These are phyloP conservation scores for Pampus argenteus DNA, from an alignment of 2,797 vertebrate species.

Conservation along the genomic window DNA sequence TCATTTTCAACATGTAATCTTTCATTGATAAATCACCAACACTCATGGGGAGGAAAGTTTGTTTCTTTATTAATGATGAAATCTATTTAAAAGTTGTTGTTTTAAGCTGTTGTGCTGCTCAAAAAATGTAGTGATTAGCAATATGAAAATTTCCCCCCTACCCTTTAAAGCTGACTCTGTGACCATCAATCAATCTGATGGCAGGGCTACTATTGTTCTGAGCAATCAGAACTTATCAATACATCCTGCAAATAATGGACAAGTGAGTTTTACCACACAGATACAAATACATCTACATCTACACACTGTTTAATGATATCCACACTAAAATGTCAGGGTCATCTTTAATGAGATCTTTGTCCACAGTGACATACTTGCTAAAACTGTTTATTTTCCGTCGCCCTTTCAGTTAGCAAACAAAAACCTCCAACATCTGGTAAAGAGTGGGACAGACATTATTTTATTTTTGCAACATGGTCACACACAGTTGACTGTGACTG, in stretches of 20 bases:
- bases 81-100: no score
- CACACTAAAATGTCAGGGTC: neutral
- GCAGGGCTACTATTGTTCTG: neutral
- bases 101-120: no score
- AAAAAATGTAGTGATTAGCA: neutral
- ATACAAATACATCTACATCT: neutral
- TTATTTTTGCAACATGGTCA: no score
- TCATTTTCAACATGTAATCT: slow-evolving; percentile 3
- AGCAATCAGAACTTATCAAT: slow-evolving; percentile 16
- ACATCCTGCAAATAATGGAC: slow-evolving; percentile 7
- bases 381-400: neutral
- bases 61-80: no score
- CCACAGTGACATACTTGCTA: no score
- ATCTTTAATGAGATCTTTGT: no score
- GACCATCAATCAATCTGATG: neutral
- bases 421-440: neutral
- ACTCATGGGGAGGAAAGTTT: neutral
- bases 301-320: neutral
- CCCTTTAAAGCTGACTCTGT: neutral
- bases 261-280: neutral
- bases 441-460: no score
- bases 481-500: no score
- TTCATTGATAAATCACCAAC: slow-evolving; percentile 11
- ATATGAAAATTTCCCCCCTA: neutral
- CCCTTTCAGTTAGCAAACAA: neutral